A percentile compares a stretch with the other conserved stretches of the same genome.
Conservation (phyloP, 2,888 invertebrate species). For the Amiota minor region DNA sequence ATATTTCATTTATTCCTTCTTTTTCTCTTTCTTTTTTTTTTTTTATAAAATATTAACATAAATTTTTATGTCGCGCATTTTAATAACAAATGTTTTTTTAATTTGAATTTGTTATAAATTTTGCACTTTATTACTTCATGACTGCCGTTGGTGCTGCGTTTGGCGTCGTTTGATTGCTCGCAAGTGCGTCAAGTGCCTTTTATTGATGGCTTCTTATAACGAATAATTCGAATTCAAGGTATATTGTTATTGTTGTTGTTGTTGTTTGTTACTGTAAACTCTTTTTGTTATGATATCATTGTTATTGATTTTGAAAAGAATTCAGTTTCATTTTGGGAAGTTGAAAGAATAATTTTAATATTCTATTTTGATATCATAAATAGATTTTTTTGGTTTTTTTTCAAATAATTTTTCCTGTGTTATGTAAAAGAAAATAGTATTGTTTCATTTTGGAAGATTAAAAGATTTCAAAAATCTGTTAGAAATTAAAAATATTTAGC, state of each 20-base stretch:
- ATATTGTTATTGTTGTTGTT: neutral
- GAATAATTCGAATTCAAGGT: too few relatives aligned
- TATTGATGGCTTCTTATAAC: conserved; percentile 43
- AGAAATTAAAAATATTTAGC: neutral
- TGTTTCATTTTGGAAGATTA: neutral
- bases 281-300: conserved; percentile 12
- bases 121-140: conserved; percentile 49
- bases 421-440: too few relatives aligned
- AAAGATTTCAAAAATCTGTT: neutral
- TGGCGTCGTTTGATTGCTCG: neutral
- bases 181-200: conserved; percentile 47
- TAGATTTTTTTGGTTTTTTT: too few relatives aligned
- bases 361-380: conserved; percentile 7
- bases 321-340: conserved; percentile 42
- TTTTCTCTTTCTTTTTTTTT: conserved; percentile 13
- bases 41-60: conserved; percentile 16
- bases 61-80: conserved; percentile 33
- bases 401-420: neutral
- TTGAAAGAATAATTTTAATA: conserved; percentile 53
- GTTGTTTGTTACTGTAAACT: neutral
- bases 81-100: conserved; percentile 50
- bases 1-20: conserved; percentile 24
- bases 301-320: conserved; percentile 44
- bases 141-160: conserved; percentile 8
- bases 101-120: conserved; percentile 60